A percentile compares a stretch with the other conserved stretches of the same genome.
Conservation (phyloP, 2,113 vertebrate genomes). For the Tragelaphus imberbis region DNA sequence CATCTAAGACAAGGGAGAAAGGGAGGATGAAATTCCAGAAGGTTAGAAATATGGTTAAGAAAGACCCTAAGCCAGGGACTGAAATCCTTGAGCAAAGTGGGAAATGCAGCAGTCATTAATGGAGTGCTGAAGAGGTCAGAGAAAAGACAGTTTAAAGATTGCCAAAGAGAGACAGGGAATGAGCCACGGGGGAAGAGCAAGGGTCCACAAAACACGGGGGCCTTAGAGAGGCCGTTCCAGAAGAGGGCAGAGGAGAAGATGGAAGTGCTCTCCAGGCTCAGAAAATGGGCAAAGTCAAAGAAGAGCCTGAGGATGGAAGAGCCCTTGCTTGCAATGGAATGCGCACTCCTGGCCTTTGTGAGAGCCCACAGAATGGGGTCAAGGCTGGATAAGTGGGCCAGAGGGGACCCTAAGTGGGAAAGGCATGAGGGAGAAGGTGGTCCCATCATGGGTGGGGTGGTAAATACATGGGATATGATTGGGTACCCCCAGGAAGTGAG, state of each 20-base stretch:
- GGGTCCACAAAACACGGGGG: neutral
- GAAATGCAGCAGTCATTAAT: neutral
- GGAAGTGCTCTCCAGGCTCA: neutral
- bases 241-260: neutral
- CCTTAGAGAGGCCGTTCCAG: fast-evolving
- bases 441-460: neutral
- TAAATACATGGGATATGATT: neutral
- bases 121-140: neutral
- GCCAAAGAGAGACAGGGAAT: neutral
- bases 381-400: neutral
- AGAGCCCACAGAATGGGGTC: neutral
- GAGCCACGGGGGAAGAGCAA: neutral
- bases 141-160: neutral
- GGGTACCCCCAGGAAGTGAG: neutral
- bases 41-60: neutral
- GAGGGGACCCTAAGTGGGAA: neutral
- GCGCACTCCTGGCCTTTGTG: neutral
- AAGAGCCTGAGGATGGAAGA: neutral
- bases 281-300: neutral
- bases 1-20: neutral
- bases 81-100: neutral
- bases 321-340: neutral
- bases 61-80: neutral
- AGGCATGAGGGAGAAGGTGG: no score
- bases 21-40: neutral